phyloP scores from a whole-genome alignment of 2,797 vertebrate species.

The Coluber constrictor region DNA sequence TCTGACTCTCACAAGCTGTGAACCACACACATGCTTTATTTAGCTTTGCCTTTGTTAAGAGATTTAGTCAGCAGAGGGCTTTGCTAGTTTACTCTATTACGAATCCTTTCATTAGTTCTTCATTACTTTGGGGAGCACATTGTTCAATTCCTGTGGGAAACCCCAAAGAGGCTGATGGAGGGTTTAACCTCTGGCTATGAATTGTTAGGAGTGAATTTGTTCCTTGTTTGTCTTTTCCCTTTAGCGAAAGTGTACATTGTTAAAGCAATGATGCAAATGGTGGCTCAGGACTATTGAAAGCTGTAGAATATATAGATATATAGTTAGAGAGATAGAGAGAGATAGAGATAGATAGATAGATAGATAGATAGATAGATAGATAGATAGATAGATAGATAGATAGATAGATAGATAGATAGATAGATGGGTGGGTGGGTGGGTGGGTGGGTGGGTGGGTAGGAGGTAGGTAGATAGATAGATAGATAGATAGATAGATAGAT shows the following conservation, averaged over 20 bases:
- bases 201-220: background rate
- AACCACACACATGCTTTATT: conserved; percentile 46
- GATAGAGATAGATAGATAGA: too few relatives aligned
- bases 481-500: too few relatives aligned
- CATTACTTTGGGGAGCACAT: background rate
- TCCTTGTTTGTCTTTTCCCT: background rate
- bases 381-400: too few relatives aligned
- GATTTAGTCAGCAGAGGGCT: conserved; percentile 27
- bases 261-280: background rate
- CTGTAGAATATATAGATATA: too few relatives aligned
- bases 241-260: background rate
- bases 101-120: background rate
- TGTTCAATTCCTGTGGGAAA: background rate
- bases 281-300: background rate
- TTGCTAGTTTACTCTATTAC: background rate
- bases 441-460: too few relatives aligned
- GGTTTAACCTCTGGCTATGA: background rate
- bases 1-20: conserved; percentile 29
- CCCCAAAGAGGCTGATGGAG: background rate
- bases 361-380: too few relatives aligned
- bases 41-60: conserved; percentile 42
- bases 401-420: too few relatives aligned
- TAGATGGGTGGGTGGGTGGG: too few relatives aligned
- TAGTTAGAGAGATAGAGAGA: too few relatives aligned
- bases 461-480: too few relatives aligned